A percentile compares a stretch with the other conserved stretches of the same genome.
These are phyloP conservation scores for Leucoptera coffeella DNA, from an alignment of 2,888 invertebrate species.

Conservation along the genomic window DNA sequence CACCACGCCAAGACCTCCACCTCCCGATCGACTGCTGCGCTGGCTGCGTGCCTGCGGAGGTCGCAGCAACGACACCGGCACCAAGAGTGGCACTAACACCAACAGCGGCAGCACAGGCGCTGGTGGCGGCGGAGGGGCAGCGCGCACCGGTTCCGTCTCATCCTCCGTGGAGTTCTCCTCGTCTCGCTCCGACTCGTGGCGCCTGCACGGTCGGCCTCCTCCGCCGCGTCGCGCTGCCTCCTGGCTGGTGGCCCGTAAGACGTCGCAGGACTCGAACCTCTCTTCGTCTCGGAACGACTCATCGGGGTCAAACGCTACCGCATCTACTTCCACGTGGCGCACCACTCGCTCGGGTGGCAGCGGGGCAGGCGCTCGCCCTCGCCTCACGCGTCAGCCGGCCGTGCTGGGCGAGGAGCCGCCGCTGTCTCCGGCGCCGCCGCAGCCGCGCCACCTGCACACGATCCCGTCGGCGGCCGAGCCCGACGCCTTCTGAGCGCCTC, in stretches of 20 bases:
- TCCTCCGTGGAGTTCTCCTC: slow-evolving; percentile 88
- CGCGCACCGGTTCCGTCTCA: slow-evolving; percentile 75
- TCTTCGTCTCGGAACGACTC: slow-evolving; percentile 89
- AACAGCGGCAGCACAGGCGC: slow-evolving; percentile 22
- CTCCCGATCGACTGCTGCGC: too few species aligned
- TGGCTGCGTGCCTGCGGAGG: slow-evolving; percentile 18
- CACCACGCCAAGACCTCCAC: slow-evolving; percentile 46
- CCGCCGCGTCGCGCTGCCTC: slow-evolving; percentile 78
- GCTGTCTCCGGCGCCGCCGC: slow-evolving; percentile 35
- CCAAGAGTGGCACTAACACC: slow-evolving; percentile 24
- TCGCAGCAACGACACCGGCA: slow-evolving; percentile 31
- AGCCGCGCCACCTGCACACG: slow-evolving; percentile 61
- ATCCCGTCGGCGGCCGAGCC: slow-evolving; percentile 63
- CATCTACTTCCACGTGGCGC: slow-evolving; percentile 85
- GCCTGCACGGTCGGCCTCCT: slow-evolving; percentile 69
- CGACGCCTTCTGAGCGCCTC: too few species aligned
- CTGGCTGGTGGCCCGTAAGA: slow-evolving; percentile 87
- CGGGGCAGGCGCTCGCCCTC: slow-evolving; percentile 66
- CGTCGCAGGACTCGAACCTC: slow-evolving; percentile 86
- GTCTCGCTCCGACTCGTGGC: slow-evolving; percentile 84
- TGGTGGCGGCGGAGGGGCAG: slow-evolving; percentile 15
- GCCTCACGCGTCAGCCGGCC: slow-evolving; percentile 74
- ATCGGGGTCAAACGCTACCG: slow-evolving; percentile 82
- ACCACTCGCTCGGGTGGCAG: slow-evolving; percentile 80
- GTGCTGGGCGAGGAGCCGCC: slow-evolving; percentile 72